Conservation (phyloP, 2,113 vertebrate genomes). For the Meriones unguiculatus region DNA sequence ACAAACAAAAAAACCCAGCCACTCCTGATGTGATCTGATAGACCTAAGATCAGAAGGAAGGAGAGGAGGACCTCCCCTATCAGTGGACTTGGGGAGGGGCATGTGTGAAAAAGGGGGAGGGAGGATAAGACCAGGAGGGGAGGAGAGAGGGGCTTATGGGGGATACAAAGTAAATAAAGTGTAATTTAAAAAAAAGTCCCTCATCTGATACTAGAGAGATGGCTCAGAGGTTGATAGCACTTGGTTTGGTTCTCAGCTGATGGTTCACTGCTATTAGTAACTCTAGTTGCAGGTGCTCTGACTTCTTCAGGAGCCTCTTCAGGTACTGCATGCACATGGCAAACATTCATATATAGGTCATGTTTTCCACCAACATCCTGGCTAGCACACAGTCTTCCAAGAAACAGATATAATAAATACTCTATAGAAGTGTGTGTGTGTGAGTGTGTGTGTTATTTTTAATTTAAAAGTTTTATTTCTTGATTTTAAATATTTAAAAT, state of each 20-base stretch:
- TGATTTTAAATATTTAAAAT: conserved; percentile 51
- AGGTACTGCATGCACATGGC: neutral
- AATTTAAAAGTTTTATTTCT: neutral
- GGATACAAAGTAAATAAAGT: no score
- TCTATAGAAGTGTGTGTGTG: neutral
- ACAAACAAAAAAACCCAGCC: no score
- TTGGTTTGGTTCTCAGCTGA: neutral
- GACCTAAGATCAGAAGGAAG: no score
- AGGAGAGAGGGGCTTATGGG: no score
- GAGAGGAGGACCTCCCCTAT: no score
- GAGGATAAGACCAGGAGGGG: no score
- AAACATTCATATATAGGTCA: neutral
- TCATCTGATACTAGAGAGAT: neutral
- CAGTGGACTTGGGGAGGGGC: no score
- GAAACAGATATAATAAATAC: neutral
- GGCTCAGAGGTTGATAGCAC: neutral
- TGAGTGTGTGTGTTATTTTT: neutral
- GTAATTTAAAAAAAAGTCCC: no score
- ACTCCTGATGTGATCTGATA: no score
- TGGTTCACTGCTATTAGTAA: neutral
- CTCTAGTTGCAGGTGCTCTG: neutral
- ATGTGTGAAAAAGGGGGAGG: no score
- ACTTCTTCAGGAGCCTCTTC: neutral
- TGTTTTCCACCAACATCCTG: neutral
- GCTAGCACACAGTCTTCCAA: neutral